Base-by-base conservation (phyloP, 2,888 invertebrate species). In the Lamellibrachia satsuma region DNA sequence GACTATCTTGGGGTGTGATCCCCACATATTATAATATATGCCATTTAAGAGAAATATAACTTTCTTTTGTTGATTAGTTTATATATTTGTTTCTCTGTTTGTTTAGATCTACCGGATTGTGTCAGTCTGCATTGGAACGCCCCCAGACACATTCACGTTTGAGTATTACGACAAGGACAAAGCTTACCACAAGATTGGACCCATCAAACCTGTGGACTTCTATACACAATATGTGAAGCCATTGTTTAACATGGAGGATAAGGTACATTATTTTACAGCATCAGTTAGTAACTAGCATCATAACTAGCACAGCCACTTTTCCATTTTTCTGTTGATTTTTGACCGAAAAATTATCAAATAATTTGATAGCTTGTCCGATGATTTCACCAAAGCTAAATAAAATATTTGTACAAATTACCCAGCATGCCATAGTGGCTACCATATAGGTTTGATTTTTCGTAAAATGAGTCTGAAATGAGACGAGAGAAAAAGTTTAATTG, bases 91-190 rank as follows among this genome's bases (percentile, higher is more conserved):
- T 55, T 55, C 55, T 75, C n/a, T 93, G 8, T 27, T 90, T 93
- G 91, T 90, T 9, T 93, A 96, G 95, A 97, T 99, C 51, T 98
- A 98, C 96, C 97, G 98, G 95, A 97, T 99, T 92, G 97, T 98
- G 92, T 98, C 98, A 60, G 98, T 98, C 93, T 98, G 98, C 95
- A 96, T 99, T 94, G 98, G 98, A 96, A 97, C 98, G 52, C 98
- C 99, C 0, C 97, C 98, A 90, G 97, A 98, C 94, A 97, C 97
- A 52, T 98, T 99, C 95, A 98, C 97, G 0, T 98, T 98, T 97
- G 98, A 98, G 95, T 99, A 98, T 96, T 98, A 98, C 96, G 98
- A 98, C 95, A 98, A 98, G 75, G 94, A 94, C 11, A 95, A 95
- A 75, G 92, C 97, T 15, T 98, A 97, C 96, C 97, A 98, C 93